Evolutionary conservation across 2,888 invertebrate species (phyloP), one percentile per base, ranked within the genome.

Genomic region (Chalcosyrphus nemorum): DNA sequence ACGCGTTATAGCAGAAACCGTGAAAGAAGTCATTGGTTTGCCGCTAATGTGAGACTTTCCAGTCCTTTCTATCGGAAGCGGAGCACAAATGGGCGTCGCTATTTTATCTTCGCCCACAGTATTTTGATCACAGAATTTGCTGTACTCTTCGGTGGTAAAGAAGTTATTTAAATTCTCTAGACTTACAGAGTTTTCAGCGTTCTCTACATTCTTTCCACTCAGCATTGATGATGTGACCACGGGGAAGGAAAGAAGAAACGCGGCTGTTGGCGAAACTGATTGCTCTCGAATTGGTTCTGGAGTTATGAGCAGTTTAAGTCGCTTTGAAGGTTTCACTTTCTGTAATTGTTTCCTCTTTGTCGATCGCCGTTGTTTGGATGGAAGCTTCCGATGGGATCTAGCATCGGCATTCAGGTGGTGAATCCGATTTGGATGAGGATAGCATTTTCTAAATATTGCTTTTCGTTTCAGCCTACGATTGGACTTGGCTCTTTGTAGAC

Each of bases 201-300:
- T 87, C 93, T 93, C 0, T 92, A 92, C 13, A 91, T 91, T 89
- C 92, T 92, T 80, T 54, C 93, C 92, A 5, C 93, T 93, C 2
- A 77, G n/a, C 54, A 57, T 72, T 4, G 75, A 75, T 85, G 93
- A 93, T 0, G 94, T 93, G 0, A 94, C 94, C 7, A 94, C 88
- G 0, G 94, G 94, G 87, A 94, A 94, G 1, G 94, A 93, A 87
- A 94, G 90, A 1, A 94, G 88, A 87, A 94, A 94, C 0, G 94
- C 94, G 1, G 94, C 94, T 0, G 94, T 94, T 0, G 94, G 94
- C 1, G 94, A 94, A 72, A 94, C 93, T 0, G 94, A 80, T 93
- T 88, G 94, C 93, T 2, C 93, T 92, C 89, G 93, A 92, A 87
- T 93, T 92, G 15, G 92, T 92, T 92, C 93, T 1, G 90, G 90